Base-by-base conservation (phyloP, 2,888 invertebrate genomes). In the Crossocerus cetratus region DNA sequence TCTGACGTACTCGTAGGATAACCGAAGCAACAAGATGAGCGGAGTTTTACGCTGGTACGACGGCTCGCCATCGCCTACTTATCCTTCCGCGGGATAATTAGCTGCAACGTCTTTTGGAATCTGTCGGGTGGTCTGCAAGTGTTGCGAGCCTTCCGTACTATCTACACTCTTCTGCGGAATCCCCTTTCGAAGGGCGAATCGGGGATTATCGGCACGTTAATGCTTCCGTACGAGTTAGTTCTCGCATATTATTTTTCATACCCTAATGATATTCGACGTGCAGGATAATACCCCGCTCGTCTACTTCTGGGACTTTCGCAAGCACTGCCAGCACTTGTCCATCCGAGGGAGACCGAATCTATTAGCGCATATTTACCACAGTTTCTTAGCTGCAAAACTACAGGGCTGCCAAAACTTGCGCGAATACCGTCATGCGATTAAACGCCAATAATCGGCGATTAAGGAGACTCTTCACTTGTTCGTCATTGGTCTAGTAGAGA, bases 391-490 rank as follows among this genome's bases (percentile, higher is more conserved):
- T 55, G 61, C 61, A 23, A 60, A 22, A 58, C 20, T 60, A 70
- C 76, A 76, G 44, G 32, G 76, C 76, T 76, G 76, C 66, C 76
- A 70, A 65, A 71, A n/a, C 76, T 16, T 66, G 32, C 55, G 5
- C 32, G 8, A 8, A 11, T 32, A 32, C 23, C 23, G 23, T 32
- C 23, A 3, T 20, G 56, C 23, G 21, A 44, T 32, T 8, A 18
- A 23, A 63, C 49, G 49, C 65, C 60, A 62, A 45, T 44, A 18
- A n/a, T 49, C 18, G 56, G 69, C 61, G 21, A 69, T 76, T 32
- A 32, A 65, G 59, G 57, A 20, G 53, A 44, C 23, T 32, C 2
- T 32, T 11, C 32, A 32, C 11, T 2, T 32, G 1, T 55, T 56
- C 53, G 55, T 65, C 67, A 57, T 59, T 71, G 61, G 56, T 69